Conservation (phyloP, 2,113 vertebrate genomes). For the Nothocercus nigrocapillus region DNA sequence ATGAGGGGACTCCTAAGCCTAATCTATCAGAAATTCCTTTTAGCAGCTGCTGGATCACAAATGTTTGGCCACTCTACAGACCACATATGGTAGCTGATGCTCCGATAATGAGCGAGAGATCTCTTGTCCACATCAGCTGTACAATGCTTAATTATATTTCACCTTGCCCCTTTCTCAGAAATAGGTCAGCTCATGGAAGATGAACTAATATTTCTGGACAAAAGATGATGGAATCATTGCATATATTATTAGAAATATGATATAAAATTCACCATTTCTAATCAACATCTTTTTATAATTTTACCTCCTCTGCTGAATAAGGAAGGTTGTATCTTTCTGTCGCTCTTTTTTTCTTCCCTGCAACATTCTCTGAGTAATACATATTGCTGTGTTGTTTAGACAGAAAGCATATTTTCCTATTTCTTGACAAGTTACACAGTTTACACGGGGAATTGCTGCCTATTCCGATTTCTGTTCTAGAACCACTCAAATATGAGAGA, state of each 20-base stretch:
- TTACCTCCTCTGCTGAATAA: background rate
- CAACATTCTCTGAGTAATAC: conserved; percentile 25
- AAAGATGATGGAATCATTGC: background rate
- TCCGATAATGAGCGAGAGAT: conserved; percentile 28
- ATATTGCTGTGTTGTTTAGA: conserved; percentile 70
- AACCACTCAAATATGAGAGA: conserved; percentile 63
- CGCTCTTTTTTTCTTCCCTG: conserved; percentile 35
- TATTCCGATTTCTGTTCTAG: conserved; percentile 71
- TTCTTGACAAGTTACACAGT: conserved; percentile 64
- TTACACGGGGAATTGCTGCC: conserved; percentile 57
- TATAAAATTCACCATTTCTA: background rate
- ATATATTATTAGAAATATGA: background rate
- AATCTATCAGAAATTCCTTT: conserved; percentile 36
- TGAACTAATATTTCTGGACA: background rate
- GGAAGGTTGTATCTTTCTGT: conserved; percentile 44
- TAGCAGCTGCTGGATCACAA: conserved; percentile 62
- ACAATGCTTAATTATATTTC: conserved; percentile 33
- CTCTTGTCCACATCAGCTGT: conserved; percentile 24
- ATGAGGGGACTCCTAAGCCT: conserved; percentile 16
- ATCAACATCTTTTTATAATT: conserved; percentile 20
- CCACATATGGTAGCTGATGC: conserved; percentile 50
- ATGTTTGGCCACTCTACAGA: conserved; percentile 56
- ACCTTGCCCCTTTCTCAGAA: conserved; percentile 27
- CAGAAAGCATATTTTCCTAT: conserved; percentile 62
- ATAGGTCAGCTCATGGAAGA: background rate